Evolutionary conservation across 2,888 invertebrate genomes (phyloP).

Genomic region (Linnaemya tessellans): DNA sequence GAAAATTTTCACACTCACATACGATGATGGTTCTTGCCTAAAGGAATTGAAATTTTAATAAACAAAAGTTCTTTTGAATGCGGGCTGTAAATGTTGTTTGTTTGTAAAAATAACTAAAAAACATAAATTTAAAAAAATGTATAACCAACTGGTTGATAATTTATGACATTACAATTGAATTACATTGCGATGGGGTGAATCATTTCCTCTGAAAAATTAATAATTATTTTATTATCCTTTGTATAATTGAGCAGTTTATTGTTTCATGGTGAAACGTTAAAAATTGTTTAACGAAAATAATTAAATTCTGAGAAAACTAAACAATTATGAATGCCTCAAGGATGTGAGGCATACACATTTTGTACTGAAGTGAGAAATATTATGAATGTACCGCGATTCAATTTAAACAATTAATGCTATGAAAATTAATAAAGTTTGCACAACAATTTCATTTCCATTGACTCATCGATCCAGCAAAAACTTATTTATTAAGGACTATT

Average conservation of each 20-base stretch:
- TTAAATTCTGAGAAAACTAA: slow-evolving; percentile 45
- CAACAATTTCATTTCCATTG: too few relatives aligned
- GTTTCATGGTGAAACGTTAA: background rate
- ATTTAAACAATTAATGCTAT: background rate
- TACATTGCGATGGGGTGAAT: slow-evolving; percentile 64
- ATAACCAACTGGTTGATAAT: slow-evolving; percentile 62
- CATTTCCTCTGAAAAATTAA: slow-evolving; percentile 62
- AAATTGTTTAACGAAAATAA: background rate
- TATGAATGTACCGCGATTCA: background rate
- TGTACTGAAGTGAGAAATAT: background rate
- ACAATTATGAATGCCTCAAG: background rate
- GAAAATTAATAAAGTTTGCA: too few relatives aligned
- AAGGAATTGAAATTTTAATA: slow-evolving; percentile 44
- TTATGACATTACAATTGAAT: slow-evolving; percentile 69
- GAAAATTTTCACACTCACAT: slow-evolving; percentile 8
- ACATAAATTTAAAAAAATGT: background rate
- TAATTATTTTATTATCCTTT: slow-evolving; percentile 60
- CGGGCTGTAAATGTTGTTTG: slow-evolving; percentile 40
- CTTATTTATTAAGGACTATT: too few relatives aligned
- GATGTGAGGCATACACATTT: background rate
- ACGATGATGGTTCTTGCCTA: slow-evolving; percentile 25
- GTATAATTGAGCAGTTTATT: slow-evolving; percentile 5
- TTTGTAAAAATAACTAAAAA: slow-evolving; percentile 35
- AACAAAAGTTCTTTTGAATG: slow-evolving; percentile 27
- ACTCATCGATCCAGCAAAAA: too few relatives aligned